Conservation (phyloP, 1,140 invertebrate species). For the Leptestheria dahalacensis region DNA sequence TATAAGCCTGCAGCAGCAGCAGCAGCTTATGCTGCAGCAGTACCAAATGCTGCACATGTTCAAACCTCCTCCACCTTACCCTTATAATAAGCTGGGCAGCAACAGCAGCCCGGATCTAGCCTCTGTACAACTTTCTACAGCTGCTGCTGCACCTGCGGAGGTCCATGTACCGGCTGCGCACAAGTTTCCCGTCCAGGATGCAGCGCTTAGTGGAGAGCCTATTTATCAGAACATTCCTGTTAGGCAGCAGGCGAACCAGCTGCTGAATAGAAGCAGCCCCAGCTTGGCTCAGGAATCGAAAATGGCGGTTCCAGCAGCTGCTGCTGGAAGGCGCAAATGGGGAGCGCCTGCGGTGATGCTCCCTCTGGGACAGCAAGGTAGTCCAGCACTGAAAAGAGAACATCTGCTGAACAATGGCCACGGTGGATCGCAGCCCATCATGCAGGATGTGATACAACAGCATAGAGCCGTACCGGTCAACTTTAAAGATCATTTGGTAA, state of each 20-base stretch:
- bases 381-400: background rate
- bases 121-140: slow-evolving; percentile 10
- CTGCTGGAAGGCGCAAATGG: slow-evolving; percentile 17
- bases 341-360: slow-evolving; percentile 13
- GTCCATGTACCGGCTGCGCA: slow-evolving; percentile 10
- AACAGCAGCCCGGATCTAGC: slow-evolving; percentile 68
- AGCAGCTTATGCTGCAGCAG: slow-evolving; percentile 30
- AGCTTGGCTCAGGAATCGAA: background rate
- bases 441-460: background rate
- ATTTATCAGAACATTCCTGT: slow-evolving; percentile 61
- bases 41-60: slow-evolving; percentile 50
- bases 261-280: background rate
- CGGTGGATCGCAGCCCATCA: background rate
- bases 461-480: background rate
- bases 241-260: slow-evolving; percentile 21
- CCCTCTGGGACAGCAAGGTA: slow-evolving; percentile 10
- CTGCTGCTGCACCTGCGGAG: background rate
- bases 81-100: slow-evolving; percentile 49
- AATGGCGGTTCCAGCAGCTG: slow-evolving; percentile 4
- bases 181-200: background rate
- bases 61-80: slow-evolving; percentile 63
- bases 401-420: background rate
- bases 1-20: slow-evolving; percentile 23
- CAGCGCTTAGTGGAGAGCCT: slow-evolving; percentile 35
- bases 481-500: slow-evolving; percentile 11